phyloP scores from a whole-genome alignment of 35 echinoderm and acorn worm genomes.

The Nesometra sesokonis region DNA sequence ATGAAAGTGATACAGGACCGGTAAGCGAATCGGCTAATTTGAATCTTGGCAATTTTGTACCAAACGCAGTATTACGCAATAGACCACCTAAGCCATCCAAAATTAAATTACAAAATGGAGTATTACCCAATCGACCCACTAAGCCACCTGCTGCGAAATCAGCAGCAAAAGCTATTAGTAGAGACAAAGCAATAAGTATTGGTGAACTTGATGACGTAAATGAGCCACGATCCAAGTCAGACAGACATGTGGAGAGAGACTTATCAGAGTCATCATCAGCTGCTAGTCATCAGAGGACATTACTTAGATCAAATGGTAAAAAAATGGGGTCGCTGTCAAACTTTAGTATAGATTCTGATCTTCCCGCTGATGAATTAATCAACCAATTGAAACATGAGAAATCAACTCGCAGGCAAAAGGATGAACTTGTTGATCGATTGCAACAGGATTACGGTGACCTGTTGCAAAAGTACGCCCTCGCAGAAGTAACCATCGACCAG shows the following conservation, averaged over 20 bases:
- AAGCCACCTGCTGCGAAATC: background rate
- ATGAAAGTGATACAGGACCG: slow-evolving; percentile 13
- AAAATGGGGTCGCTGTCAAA: background rate
- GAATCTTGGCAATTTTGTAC: slow-evolving; percentile 46
- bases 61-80: slow-evolving; percentile 31
- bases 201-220: background rate
- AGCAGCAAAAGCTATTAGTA: background rate
- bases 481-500: slow-evolving; percentile 92
- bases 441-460: slow-evolving; percentile 87
- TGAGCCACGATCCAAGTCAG: background rate
- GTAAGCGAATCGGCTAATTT: slow-evolving; percentile 29
- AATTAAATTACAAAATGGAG: background rate
- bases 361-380: background rate
- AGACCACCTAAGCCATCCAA: background rate
- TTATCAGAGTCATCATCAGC: background rate
- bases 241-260: background rate
- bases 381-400: slow-evolving; percentile 21
- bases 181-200: background rate
- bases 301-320: background rate
- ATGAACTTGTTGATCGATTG: slow-evolving; percentile 62
- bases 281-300: background rate
- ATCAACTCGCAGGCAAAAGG: slow-evolving; percentile 40
- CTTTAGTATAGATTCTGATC: background rate
- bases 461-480: slow-evolving; percentile 81
- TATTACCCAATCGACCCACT: background rate